Evolutionary conservation across 1,140 invertebrate species (phyloP).

Genomic region (Stegodyphus dumicola): DNA sequence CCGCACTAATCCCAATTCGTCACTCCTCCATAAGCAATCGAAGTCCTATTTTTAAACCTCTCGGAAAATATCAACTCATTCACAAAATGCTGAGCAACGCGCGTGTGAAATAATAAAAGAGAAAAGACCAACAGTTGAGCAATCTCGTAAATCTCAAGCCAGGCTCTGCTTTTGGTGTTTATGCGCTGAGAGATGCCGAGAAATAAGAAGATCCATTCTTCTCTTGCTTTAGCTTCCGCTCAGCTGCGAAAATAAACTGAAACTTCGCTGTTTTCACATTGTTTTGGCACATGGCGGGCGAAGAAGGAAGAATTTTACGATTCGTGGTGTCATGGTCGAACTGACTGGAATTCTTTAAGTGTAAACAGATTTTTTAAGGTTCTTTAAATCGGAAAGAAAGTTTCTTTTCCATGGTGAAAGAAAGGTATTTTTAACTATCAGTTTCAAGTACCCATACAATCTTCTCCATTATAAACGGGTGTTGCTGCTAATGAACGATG

Average conservation of each 20-base stretch:
- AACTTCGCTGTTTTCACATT: slow-evolving; percentile 15
- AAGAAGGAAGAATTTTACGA: neutral
- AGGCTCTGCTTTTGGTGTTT: slow-evolving; percentile 29
- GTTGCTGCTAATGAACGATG: no score
- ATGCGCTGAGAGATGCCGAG: slow-evolving; percentile 4
- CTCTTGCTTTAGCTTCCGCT: neutral
- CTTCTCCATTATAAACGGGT: no score
- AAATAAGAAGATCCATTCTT: slow-evolving; percentile 12
- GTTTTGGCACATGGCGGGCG: slow-evolving; percentile 13
- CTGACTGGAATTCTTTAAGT: no score
- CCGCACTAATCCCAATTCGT: no score
- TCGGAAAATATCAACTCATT: slow-evolving; percentile 5
- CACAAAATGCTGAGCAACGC: neutral
- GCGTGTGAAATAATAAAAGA: slow-evolving; percentile 1
- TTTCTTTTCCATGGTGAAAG: no score
- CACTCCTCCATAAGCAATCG: no score
- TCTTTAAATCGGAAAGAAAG: no score
- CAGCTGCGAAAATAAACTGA: slow-evolving; percentile 43
- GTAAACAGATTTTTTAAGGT: no score
- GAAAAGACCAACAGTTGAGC: neutral
- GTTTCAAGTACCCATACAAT: no score
- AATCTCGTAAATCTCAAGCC: neutral
- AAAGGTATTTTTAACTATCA: no score
- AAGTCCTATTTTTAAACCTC: neutral
- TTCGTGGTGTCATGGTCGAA: no score